Conservation (phyloP, 2,888 invertebrate species). For the Callimorpha dominula region DNA sequence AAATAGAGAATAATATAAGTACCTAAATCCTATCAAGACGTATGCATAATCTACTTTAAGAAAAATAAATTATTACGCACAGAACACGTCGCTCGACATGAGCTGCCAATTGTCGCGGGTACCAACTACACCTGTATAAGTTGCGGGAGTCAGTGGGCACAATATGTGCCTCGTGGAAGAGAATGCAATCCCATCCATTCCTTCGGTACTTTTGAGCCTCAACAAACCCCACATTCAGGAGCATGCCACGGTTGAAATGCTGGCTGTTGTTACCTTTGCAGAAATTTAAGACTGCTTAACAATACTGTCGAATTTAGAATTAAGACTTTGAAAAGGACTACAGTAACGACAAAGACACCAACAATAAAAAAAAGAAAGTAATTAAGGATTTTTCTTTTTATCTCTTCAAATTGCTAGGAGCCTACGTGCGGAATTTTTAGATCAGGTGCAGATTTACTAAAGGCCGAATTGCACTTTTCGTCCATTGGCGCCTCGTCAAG, state of each 20-base stretch:
- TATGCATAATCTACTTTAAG: neutral
- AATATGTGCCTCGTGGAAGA: constrained; percentile 97
- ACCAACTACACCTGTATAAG: constrained; percentile 93
- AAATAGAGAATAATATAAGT: neutral
- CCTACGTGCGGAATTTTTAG: no score
- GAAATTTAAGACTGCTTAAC: neutral
- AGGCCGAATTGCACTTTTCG: no score
- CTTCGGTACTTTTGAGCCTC: constrained; percentile 88
- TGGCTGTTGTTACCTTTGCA: constrained; percentile 43
- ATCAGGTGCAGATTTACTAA: no score
- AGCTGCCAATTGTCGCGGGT: constrained; percentile 94
- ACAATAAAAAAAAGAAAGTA: no score
- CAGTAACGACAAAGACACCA: neutral
- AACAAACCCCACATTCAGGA: constrained; percentile 96
- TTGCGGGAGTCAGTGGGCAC: constrained; percentile 95
- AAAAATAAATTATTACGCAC: constrained; percentile 18
- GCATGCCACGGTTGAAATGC: constrained; percentile 88
- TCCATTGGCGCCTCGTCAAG: no score
- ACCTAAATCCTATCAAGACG: neutral
- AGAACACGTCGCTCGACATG: constrained; percentile 88
- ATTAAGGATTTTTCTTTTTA: no score
- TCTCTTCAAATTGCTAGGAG: no score
- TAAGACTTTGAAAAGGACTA: neutral
- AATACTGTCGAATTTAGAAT: neutral
- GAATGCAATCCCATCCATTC: constrained; percentile 91